Evolutionary conservation across 2,888 invertebrate genomes (phyloP).

Genomic region (Epistrophe grossulariae): DNA sequence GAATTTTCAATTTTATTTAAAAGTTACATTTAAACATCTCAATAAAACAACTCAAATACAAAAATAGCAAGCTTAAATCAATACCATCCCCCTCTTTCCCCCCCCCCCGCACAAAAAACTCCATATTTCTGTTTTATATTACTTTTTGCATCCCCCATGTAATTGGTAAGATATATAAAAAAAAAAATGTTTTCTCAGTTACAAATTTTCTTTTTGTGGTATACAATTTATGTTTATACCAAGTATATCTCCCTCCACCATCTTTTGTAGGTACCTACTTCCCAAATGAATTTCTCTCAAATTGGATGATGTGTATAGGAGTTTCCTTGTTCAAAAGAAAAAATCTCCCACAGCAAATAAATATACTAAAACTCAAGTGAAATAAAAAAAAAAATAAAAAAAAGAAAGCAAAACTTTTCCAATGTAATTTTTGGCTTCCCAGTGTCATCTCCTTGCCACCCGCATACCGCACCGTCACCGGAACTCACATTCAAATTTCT

Average conservation of each 20-base stretch:
- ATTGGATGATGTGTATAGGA: conserved; percentile 44
- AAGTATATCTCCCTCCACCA: not conserved
- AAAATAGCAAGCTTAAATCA: not conserved
- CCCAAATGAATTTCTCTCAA: conserved; percentile 39
- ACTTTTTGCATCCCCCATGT: not conserved
- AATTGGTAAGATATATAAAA: not conserved
- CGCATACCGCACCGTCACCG: too few species aligned
- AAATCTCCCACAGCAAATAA: conserved; percentile 32
- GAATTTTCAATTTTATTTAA: not conserved
- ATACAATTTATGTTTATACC: conserved; percentile 8
- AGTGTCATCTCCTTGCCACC: not conserved
- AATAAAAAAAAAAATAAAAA: not conserved
- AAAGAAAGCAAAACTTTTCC: conserved; percentile 17
- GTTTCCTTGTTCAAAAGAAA: conserved; percentile 10
- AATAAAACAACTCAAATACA: not conserved
- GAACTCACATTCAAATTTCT: conserved; percentile 32
- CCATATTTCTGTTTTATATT: conserved; percentile 4
- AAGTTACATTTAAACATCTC: conserved; percentile 5
- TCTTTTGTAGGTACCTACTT: too few species aligned
- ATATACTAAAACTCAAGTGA: conserved; percentile 7
- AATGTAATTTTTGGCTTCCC: conserved; percentile 44
- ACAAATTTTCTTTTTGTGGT: conserved; percentile 30
- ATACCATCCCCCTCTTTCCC: not conserved
- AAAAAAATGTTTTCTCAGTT: conserved; percentile 6
- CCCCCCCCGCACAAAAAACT: not conserved